A percentile compares a stretch with the other conserved stretches of the same genome.
phyloP scores from a whole-genome alignment of 2,797 vertebrate species.

The Hypotaenidia okinawae region DNA sequence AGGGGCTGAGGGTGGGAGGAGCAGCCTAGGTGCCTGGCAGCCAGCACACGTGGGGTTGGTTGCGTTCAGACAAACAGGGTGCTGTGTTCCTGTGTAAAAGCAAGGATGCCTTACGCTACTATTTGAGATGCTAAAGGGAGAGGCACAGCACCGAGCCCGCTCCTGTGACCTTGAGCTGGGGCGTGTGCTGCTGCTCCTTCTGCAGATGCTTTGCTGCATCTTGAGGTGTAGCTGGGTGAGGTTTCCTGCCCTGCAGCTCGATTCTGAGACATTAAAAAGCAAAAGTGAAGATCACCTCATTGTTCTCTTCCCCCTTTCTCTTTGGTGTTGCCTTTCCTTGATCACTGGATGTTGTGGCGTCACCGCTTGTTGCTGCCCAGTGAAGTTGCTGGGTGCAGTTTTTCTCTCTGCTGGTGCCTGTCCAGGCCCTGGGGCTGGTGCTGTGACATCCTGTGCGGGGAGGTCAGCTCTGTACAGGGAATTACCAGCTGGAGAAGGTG shows the following conservation, averaged over 20 bases:
- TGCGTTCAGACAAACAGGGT: not conserved
- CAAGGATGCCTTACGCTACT: rapidly evolving
- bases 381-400: not conserved
- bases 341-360: no score
- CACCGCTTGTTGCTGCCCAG: no score
- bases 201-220: not conserved
- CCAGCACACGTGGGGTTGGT: rapidly evolving
- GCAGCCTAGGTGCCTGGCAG: no score
- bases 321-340: not conserved
- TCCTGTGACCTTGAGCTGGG: not conserved
- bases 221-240: not conserved
- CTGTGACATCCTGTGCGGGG: not conserved
- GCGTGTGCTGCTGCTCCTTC: rapidly evolving
- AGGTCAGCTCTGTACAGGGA: not conserved
- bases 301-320: not conserved
- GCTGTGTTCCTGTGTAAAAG: not conserved
- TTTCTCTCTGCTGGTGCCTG: not conserved
- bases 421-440: no score
- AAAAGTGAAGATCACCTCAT: not conserved
- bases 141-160: not conserved
- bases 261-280: rapidly evolving
- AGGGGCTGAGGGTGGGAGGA: not conserved
- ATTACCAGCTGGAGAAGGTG: not conserved
- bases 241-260: not conserved
- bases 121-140: no score